Percentiles rank a stretch among this genome's conserved stretches.
phyloP scores from a whole-genome alignment of 1,140 invertebrate genomes.

The Drosophila tani region DNA sequence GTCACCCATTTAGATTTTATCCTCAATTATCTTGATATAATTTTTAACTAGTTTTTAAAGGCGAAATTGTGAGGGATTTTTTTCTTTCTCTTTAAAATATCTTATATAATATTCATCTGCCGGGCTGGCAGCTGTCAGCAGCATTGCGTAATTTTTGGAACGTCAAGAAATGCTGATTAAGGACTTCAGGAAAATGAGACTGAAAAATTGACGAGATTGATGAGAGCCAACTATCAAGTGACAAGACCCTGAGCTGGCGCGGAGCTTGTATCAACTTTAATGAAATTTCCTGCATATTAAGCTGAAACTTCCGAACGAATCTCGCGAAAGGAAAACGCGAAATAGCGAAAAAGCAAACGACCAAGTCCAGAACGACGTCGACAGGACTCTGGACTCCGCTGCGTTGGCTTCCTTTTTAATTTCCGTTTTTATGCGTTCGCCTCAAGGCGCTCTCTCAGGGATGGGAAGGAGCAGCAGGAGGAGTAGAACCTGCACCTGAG shows the following conservation, averaged over 20 bases:
- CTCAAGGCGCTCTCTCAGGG: constrained; percentile 8
- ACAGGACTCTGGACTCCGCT: constrained; percentile 56
- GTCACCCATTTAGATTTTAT: background rate
- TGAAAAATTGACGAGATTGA: constrained; percentile 44
- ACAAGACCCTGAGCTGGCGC: constrained; percentile 5
- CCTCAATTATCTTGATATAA: too few species aligned
- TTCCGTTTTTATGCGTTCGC: constrained; percentile 72
- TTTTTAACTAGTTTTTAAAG: too few species aligned
- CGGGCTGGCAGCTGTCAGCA: background rate
- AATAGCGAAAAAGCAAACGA: constrained; percentile 22
- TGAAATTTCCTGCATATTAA: constrained; percentile 78
- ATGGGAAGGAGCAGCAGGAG: background rate
- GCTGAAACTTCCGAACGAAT: constrained; percentile 60
- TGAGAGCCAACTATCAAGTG: constrained; percentile 38
- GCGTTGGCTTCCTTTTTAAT: constrained; percentile 76
- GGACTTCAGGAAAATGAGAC: constrained; percentile 12
- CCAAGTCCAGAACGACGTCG: constrained; percentile 19
- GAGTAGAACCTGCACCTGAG: constrained; percentile 13
- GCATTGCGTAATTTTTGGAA: constrained; percentile 18
- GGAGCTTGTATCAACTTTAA: constrained; percentile 63
- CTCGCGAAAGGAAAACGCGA: constrained; percentile 7
- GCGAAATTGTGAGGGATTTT: too few species aligned
- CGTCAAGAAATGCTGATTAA: constrained; percentile 17
- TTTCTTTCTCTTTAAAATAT: background rate
- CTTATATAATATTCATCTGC: background rate